phyloP scores from a whole-genome alignment of 1,140 invertebrate species.

The Neomicropteryx cornuta region DNA sequence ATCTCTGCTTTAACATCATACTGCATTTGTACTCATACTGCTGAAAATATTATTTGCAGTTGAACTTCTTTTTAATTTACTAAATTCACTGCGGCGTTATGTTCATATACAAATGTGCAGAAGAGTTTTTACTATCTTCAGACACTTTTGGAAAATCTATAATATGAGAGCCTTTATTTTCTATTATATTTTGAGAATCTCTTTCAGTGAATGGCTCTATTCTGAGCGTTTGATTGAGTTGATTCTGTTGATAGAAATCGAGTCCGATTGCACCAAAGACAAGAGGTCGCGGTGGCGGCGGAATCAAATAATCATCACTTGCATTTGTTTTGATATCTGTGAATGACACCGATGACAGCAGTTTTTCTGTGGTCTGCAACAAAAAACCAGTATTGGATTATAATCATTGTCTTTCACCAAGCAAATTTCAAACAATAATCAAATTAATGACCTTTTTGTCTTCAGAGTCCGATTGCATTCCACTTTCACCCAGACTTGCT shows the following conservation, averaged over 20 bases:
- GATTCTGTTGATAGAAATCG: conserved; percentile 17
- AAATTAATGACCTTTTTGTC: conserved; percentile 52
- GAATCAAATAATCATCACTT: conserved; percentile 43
- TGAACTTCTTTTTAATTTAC: no score
- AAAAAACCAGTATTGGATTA: conserved; percentile 5
- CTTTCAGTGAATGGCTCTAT: conserved; percentile 16
- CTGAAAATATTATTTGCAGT: no score
- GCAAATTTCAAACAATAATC: conserved; percentile 14
- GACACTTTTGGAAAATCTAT: background rate
- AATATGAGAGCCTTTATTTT: background rate
- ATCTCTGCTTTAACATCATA: no score
- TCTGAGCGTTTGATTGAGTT: conserved; percentile 34
- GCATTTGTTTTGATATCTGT: conserved; percentile 31
- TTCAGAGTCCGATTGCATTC: conserved; percentile 73
- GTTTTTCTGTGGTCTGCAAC: conserved; percentile 12
- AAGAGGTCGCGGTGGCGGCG: conserved; percentile 42
- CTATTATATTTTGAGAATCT: background rate
- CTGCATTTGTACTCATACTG: no score
- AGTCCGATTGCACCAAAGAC: conserved; percentile 23
- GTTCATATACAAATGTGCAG: background rate
- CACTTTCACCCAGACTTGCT: conserved; percentile 68
- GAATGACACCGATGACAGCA: conserved; percentile 5
- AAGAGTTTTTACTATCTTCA: background rate
- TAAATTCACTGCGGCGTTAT: no score
- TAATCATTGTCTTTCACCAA: background rate